A percentile compares a stretch with the other conserved stretches of the same genome.
Evolutionary conservation across 2,797 vertebrate genomes (phyloP).

Genomic region (Trematomus bernacchii): DNA sequence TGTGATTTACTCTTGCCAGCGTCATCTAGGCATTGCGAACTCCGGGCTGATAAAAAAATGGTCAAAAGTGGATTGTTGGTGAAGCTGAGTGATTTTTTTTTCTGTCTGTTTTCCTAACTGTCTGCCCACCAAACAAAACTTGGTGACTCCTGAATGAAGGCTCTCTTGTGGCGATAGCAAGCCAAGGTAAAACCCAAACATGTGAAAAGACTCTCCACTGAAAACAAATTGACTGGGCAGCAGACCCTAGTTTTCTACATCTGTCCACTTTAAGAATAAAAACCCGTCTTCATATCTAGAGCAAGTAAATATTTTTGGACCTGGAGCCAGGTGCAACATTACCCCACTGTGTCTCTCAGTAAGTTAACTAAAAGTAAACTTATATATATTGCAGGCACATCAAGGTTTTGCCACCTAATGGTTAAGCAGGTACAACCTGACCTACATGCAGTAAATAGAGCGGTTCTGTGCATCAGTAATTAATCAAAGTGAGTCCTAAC

Average conservation of each 20-base stretch:
- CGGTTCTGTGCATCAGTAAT: slow-evolving; percentile 70
- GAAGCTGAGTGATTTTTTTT: too few relatives aligned
- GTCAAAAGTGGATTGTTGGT: too few relatives aligned
- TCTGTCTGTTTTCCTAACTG: neutral
- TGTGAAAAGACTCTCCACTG: neutral
- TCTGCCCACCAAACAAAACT: neutral
- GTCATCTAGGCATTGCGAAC: too few relatives aligned
- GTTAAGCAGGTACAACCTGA: slow-evolving; percentile 72
- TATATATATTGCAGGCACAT: slow-evolving; percentile 52
- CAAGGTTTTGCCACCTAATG: slow-evolving; percentile 56
- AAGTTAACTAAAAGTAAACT: slow-evolving; percentile 64
- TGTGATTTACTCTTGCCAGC: too few relatives aligned
- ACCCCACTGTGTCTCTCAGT: slow-evolving; percentile 27
- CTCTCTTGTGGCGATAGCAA: neutral
- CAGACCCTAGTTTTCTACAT: neutral
- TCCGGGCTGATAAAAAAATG: too few relatives aligned
- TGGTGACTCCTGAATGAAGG: neutral
- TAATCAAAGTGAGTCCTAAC: slow-evolving; percentile 80
- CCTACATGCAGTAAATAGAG: slow-evolving; percentile 81
- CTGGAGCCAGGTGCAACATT: slow-evolving; percentile 59
- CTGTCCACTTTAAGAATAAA: slow-evolving; percentile 7
- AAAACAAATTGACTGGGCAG: neutral
- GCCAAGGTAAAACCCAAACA: neutral
- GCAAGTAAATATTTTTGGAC: slow-evolving; percentile 52
- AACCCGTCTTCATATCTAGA: slow-evolving; percentile 30